phyloP scores from a whole-genome alignment of 2,113 vertebrate species.

The Leucoraja erinaceus region DNA sequence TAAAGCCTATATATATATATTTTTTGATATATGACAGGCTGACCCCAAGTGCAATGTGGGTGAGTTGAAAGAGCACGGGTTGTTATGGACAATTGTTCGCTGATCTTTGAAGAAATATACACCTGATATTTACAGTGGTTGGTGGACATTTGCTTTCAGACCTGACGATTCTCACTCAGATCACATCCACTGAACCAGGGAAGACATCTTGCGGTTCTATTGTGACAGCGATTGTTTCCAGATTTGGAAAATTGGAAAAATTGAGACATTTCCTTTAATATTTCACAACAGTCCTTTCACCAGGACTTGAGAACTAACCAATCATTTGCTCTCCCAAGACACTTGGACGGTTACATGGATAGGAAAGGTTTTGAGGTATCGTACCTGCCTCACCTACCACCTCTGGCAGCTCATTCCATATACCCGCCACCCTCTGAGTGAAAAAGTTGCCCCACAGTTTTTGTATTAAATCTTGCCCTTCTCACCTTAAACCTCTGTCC shows the following conservation, averaged over 20 bases:
- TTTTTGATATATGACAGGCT: background rate
- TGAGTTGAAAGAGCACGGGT: conserved; percentile 29
- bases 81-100: background rate
- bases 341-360: too few relatives aligned
- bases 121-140: too few relatives aligned
- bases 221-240: background rate
- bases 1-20: background rate
- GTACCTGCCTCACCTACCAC: too few relatives aligned
- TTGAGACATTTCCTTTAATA: too few relatives aligned
- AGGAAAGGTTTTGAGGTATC: too few relatives aligned
- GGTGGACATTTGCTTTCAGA: background rate
- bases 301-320: background rate
- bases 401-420: too few relatives aligned
- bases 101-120: background rate
- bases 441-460: too few relatives aligned
- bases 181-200: too few relatives aligned
- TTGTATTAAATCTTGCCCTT: too few relatives aligned
- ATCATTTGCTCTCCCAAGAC: background rate
- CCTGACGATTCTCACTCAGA: background rate
- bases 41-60: background rate
- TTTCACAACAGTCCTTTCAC: background rate
- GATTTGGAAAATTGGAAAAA: too few relatives aligned
- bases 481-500: too few relatives aligned
- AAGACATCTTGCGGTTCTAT: background rate
- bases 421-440: too few relatives aligned